A percentile compares a stretch with the other conserved stretches of the same genome.
These are phyloP conservation scores for Rhinichthys osculus DNA, from an alignment of 2,797 vertebrate genomes.

Conservation along the genomic window DNA sequence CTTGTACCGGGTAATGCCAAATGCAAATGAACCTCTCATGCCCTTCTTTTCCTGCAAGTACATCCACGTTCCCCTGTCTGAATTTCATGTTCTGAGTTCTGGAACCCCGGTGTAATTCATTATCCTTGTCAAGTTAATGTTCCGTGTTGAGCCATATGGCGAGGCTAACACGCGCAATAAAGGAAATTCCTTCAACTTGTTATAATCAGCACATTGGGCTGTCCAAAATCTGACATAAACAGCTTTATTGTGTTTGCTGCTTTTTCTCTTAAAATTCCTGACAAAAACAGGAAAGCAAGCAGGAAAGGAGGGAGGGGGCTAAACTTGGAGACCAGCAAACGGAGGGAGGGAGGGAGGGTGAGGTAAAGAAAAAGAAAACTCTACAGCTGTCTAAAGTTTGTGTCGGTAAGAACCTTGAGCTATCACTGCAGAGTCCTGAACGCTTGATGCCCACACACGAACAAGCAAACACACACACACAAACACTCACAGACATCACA, in stretches of 20 bases:
- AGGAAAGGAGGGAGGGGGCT: constrained; percentile 63
- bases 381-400: constrained; percentile 48
- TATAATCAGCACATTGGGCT: constrained; percentile 87
- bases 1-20: constrained; percentile 59
- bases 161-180: constrained; percentile 84
- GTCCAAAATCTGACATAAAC: constrained; percentile 85
- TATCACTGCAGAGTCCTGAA: constrained; percentile 39
- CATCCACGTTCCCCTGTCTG: constrained; percentile 46
- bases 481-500: constrained; percentile 39
- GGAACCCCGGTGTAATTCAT: constrained; percentile 81
- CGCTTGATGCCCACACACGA: constrained; percentile 31
- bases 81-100: constrained; percentile 54
- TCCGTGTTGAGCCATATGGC: constrained; percentile 88
- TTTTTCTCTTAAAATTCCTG: constrained; percentile 83
- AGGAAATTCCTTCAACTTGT: constrained; percentile 87
- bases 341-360: constrained; percentile 14
- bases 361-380: constrained; percentile 32
- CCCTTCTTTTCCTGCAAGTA: constrained; percentile 68
- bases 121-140: constrained; percentile 91
- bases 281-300: constrained; percentile 82
- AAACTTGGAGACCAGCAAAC: constrained; percentile 28
- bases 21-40: constrained; percentile 83
- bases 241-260: constrained; percentile 86
- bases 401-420: constrained; percentile 59
- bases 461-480: constrained; percentile 54